Conservation (phyloP, 2,888 invertebrate species). For the Steinernema hermaphroditum region DNA sequence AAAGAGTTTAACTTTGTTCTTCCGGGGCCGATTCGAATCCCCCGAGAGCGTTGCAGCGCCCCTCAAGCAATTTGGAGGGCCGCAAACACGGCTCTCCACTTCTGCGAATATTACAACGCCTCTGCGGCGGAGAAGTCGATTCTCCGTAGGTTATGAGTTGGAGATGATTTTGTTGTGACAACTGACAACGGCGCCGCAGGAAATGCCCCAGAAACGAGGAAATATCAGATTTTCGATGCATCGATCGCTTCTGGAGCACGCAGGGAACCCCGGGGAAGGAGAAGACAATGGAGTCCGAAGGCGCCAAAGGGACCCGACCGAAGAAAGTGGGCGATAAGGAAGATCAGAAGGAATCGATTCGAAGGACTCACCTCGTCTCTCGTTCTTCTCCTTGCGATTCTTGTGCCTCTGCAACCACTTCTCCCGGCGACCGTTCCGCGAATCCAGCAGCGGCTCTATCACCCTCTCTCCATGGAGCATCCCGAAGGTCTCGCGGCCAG, state of each 20-base stretch:
- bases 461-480: slow-evolving; percentile 3
- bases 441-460: slow-evolving; percentile 17
- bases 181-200: slow-evolving; percentile 23
- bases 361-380: slow-evolving; percentile 27
- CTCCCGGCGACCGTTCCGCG: not conserved
- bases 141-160: slow-evolving; percentile 29
- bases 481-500: not conserved
- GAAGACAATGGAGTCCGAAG: not conserved
- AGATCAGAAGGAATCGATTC: not conserved
- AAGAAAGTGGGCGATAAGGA: not conserved
- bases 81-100: slow-evolving; percentile 18
- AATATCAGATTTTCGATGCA: slow-evolving; percentile 6
- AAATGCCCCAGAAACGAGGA: slow-evolving; percentile 19
- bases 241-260: not conserved
- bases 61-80: slow-evolving; percentile 26
- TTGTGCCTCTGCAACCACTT: slow-evolving; percentile 24
- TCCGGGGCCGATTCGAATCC: slow-evolving; percentile 1
- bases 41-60: slow-evolving; percentile 17
- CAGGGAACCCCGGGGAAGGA: not conserved
- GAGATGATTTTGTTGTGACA: slow-evolving; percentile 30
- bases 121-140: not conserved
- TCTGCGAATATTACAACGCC: slow-evolving; percentile 29
- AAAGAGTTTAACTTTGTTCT: not conserved
- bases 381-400: slow-evolving; percentile 26
- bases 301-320: slow-evolving; percentile 16